Evolutionary conservation across 2,888 invertebrate genomes (phyloP).

Genomic region (Bombyx huttoni): DNA sequence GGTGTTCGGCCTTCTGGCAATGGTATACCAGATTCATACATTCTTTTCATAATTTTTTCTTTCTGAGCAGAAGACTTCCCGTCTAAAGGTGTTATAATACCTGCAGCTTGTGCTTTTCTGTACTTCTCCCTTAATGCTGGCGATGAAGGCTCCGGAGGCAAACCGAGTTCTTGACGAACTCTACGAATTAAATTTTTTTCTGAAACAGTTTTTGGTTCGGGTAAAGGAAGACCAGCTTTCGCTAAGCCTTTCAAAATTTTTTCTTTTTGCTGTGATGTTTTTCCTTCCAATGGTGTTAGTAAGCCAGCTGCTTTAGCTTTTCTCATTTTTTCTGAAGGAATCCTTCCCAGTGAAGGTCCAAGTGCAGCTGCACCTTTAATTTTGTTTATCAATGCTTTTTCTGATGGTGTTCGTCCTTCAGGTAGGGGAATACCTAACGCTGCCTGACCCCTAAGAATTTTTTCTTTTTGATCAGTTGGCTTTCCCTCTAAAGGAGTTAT

Average conservation of each 20-base stretch:
- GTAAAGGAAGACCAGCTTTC: conserved; percentile 13
- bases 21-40: conserved; percentile 15
- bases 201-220: conserved; percentile 11
- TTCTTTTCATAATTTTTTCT: conserved; percentile 16
- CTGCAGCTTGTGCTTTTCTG: conserved; percentile 14
- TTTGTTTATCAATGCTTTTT: conserved; percentile 16
- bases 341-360: not conserved
- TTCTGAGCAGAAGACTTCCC: conserved; percentile 20
- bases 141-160: conserved; percentile 16
- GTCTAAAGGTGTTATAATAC: conserved; percentile 17
- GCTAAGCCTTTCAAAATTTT: conserved; percentile 16
- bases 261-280: conserved; percentile 17
- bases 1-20: conserved; percentile 20
- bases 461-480: conserved; percentile 14
- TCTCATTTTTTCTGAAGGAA: conserved; percentile 8
- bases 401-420: conserved; percentile 19
- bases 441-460: conserved; percentile 13
- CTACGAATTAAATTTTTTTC: conserved; percentile 13
- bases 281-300: conserved; percentile 20
- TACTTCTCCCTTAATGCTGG: conserved; percentile 9
- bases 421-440: conserved; percentile 18
- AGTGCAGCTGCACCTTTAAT: conserved; percentile 1
- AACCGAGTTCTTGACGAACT: conserved; percentile 8
- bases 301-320: conserved; percentile 17
- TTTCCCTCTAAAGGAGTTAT: conserved; percentile 16